Base-by-base conservation (phyloP, 2,113 vertebrate species). In the Coryphaenoides rupestris region DNA sequence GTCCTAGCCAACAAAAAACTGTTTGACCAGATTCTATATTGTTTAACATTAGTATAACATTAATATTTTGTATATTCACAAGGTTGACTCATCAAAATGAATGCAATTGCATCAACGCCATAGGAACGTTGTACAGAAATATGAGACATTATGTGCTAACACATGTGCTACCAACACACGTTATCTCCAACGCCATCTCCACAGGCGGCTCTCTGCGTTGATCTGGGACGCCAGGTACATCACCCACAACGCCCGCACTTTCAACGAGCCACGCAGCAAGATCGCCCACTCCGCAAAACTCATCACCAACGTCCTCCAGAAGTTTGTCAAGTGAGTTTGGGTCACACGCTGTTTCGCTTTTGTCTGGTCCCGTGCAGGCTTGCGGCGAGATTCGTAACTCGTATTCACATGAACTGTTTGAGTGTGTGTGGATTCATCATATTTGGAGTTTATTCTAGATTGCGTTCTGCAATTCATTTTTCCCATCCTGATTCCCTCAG, bases 161-260 rank as follows among this genome's bases (percentile, higher is more conserved):
- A n/a, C 7, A 9, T 40, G 33, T 40, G 33, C 33, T 40, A 40
- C 9, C 33, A 12, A 40, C 6, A 40, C 33, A 40, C 13, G n/a
- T n/a, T n/a, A 40, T 12, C 33, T 40, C 33, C 33, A 40, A 40
- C 33, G 9, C 33, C 28, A n/a, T 1, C 28, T 80, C 86, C 84
- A 58, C 82, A 99, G 97, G 89, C 92, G 96, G 65, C 86, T 96
- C 1, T 96, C 95, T 60, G 95, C 97, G 6, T 76, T 99, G 83
- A 91, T 97, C 64, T 99, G 97, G 97, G 97, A 99, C 86, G 92
- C 93, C 55, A 92, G 93, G 61, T 95, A 93, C 40, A 95, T 99
- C 77, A 94, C 94, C 79, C 92, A 93, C 69, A 99, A 99, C 33
- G 96, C 97, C 66, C 92, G 88, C 70, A 96, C 94, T 69, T 99